These are phyloP conservation scores for Rhingia campestris DNA, from an alignment of 2,888 invertebrate species.

Conservation along the genomic window DNA sequence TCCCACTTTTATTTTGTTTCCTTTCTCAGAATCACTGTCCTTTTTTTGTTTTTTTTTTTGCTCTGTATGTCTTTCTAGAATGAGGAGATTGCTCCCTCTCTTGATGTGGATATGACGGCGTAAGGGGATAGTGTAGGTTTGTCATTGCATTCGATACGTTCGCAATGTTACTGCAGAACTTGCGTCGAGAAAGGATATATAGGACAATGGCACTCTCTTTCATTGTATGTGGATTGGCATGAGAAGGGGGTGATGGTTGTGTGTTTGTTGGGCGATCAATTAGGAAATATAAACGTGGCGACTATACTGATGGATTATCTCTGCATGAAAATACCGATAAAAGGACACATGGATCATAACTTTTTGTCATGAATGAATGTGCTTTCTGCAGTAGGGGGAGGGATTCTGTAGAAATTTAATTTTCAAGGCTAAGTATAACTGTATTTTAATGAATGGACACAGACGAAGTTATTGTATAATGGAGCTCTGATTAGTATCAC, in stretches of 20 bases:
- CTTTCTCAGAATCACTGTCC: slow-evolving; percentile 51
- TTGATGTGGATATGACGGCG: slow-evolving; percentile 4
- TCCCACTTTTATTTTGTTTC: slow-evolving; percentile 62
- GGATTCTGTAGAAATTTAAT: not conserved
- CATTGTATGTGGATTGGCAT: slow-evolving; percentile 16
- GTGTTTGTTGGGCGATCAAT: slow-evolving; percentile 43
- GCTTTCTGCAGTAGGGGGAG: not conserved
- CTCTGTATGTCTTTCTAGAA: slow-evolving; percentile 16
- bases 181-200: slow-evolving; percentile 48
- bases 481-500: not conserved
- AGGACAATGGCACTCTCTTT: slow-evolving; percentile 62
- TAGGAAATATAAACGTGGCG: slow-evolving; percentile 45
- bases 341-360: slow-evolving; percentile 2
- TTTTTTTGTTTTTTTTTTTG: slow-evolving; percentile 10
- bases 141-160: slow-evolving; percentile 53
- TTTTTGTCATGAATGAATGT: slow-evolving; percentile 5
- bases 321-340: not conserved
- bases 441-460: not conserved
- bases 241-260: not conserved
- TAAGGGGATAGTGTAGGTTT: slow-evolving; percentile 39
- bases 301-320: slow-evolving; percentile 38
- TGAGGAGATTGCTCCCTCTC: not conserved
- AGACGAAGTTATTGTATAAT: not conserved
- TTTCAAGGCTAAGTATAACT: slow-evolving; percentile 25
- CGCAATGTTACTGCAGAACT: slow-evolving; percentile 45